Evolutionary conservation across 2,888 invertebrate species (phyloP).

Genomic region (Chirona hameri): DNA sequence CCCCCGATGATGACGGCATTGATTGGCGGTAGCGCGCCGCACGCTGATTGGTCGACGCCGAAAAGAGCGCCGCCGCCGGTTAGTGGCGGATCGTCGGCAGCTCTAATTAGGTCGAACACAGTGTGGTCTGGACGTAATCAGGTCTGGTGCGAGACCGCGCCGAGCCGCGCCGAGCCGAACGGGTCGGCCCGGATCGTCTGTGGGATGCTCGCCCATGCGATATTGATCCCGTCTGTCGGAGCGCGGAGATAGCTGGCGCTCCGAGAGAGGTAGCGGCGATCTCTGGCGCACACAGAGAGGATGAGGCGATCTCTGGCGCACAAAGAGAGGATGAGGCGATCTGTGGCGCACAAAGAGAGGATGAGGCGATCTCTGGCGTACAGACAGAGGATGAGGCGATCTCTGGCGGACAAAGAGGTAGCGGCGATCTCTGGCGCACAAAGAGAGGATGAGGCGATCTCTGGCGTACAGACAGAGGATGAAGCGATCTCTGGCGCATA

Average conservation of each 20-base stretch:
- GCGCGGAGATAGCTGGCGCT: not conserved
- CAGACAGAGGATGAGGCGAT: too few relatives aligned
- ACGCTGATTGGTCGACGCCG: constrained; percentile 1
- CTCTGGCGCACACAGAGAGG: not conserved
- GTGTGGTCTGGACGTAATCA: not conserved
- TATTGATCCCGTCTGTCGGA: not conserved
- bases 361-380: too few relatives aligned
- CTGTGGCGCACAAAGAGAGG: too few relatives aligned
- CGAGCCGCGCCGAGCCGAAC: not conserved
- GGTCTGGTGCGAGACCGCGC: too few relatives aligned
- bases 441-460: too few relatives aligned
- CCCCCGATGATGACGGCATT: constrained; percentile 23
- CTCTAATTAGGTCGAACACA: constrained; percentile 13
- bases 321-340: too few relatives aligned
- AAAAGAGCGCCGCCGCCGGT: not conserved
- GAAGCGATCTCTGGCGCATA: too few relatives aligned
- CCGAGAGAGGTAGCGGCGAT: not conserved
- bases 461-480: too few relatives aligned
- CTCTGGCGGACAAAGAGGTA: too few relatives aligned
- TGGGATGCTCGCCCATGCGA: not conserved
- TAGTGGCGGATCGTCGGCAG: not conserved
- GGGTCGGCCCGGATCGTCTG: not conserved
- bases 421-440: too few relatives aligned
- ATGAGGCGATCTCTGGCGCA: too few relatives aligned
- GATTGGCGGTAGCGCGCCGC: constrained; percentile 9